phyloP scores from a whole-genome alignment of 1,140 invertebrate genomes.

The Megalonaias nervosa region DNA sequence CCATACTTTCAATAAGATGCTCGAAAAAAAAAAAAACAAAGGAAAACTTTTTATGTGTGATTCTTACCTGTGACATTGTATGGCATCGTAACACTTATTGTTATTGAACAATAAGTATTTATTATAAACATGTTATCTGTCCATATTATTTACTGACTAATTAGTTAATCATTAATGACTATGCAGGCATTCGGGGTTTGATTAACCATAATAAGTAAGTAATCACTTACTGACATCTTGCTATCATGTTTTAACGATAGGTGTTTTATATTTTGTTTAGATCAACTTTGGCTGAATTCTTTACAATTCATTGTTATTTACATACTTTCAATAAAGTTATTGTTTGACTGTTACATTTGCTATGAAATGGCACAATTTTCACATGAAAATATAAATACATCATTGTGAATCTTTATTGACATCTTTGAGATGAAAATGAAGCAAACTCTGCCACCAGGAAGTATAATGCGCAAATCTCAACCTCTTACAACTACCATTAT shows the following conservation, averaged over 20 bases:
- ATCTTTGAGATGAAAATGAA: too few species aligned
- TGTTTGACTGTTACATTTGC: too few species aligned
- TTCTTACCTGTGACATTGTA: neutral
- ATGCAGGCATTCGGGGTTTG: neutral
- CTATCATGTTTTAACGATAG: neutral
- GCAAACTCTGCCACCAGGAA: too few species aligned
- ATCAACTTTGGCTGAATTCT: neutral
- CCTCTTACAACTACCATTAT: too few species aligned
- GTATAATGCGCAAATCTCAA: too few species aligned
- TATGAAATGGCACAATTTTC: too few species aligned
- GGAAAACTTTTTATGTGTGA: too few species aligned
- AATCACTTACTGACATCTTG: neutral
- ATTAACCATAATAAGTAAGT: neutral
- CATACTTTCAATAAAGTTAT: too few species aligned
- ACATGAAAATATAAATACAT: too few species aligned
- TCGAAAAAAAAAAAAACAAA: too few species aligned
- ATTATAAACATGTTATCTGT: neutral
- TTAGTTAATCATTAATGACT: neutral
- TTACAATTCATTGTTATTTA: neutral
- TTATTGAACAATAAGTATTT: neutral
- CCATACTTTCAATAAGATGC: too few species aligned
- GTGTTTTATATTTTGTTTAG: conserved; percentile 1
- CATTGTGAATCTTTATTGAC: too few species aligned
- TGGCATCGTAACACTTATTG: neutral
- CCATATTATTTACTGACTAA: neutral